These are phyloP conservation scores for Samia ricini DNA, from an alignment of 1,140 invertebrate genomes.

Conservation along the genomic window DNA sequence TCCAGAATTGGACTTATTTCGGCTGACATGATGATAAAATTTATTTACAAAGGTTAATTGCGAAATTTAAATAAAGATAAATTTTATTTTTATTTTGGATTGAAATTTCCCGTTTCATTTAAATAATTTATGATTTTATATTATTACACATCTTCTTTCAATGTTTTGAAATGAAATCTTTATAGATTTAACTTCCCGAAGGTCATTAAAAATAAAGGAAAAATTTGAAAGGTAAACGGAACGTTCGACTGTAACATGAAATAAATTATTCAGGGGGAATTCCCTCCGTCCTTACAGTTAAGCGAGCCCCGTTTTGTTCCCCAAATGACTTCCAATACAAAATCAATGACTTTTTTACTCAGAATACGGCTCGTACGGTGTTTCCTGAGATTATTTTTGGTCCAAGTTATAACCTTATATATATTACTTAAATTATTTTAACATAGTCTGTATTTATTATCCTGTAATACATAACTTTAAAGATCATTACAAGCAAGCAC, in stretches of 20 bases:
- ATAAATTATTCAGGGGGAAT: constrained; percentile 29
- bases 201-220: background rate
- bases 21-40: too few species aligned
- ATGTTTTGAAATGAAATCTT: background rate
- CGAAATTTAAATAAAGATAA: too few species aligned
- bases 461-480: too few species aligned
- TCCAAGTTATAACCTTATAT: constrained; percentile 21
- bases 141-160: background rate
- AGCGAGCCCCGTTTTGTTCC: constrained; percentile 34
- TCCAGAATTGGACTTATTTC: too few species aligned
- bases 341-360: constrained; percentile 58
- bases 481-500: too few species aligned
- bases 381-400: constrained; percentile 18
- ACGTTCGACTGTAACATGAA: constrained; percentile 6
- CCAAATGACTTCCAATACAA: constrained; percentile 51
- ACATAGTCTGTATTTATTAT: too few species aligned
- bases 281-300: constrained; percentile 13
- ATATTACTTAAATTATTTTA: too few species aligned
- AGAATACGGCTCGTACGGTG: constrained; percentile 25
- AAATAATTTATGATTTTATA: too few species aligned
- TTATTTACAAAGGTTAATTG: too few species aligned
- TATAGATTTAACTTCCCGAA: background rate
- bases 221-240: background rate
- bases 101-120: too few species aligned
- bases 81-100: too few species aligned